Percentiles rank a stretch among this genome's conserved stretches.
phyloP scores from a whole-genome alignment of 2,113 vertebrate species.

The Dascyllus trimaculatus region DNA sequence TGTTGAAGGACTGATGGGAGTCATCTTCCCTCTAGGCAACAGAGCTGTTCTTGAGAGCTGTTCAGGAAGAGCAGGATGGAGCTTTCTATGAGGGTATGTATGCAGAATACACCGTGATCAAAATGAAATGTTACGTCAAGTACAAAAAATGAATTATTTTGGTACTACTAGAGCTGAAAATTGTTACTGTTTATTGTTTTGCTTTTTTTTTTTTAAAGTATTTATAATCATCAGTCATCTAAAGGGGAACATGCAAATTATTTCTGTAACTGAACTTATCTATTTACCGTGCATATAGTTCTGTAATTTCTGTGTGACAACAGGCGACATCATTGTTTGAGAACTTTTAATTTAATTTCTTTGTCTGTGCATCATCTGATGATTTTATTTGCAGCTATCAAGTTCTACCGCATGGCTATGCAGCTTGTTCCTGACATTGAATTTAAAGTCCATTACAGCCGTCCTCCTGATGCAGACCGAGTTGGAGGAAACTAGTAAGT shows the following conservation, averaged over 20 bases:
- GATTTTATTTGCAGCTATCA: slow-evolving; percentile 90
- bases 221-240: neutral
- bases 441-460: slow-evolving; percentile 95
- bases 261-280: neutral
- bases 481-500: slow-evolving; percentile 91
- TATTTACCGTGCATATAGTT: neutral
- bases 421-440: slow-evolving; percentile 99
- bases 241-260: neutral
- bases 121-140: no score
- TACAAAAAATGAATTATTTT: neutral
- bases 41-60: slow-evolving; percentile 96
- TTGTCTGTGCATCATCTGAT: neutral
- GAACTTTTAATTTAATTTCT: neutral
- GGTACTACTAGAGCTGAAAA: neutral
- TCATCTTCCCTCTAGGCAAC: slow-evolving; percentile 86
- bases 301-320: neutral
- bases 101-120: slow-evolving; percentile 29
- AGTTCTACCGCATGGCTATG: slow-evolving; percentile 98
- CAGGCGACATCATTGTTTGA: neutral
- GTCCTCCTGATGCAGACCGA: slow-evolving; percentile 90
- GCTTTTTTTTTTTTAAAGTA: no score
- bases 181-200: neutral
- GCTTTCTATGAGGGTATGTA: slow-evolving; percentile 94
- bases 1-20: slow-evolving; percentile 10
- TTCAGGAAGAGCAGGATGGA: slow-evolving; percentile 96